Base-by-base conservation (phyloP, 2,113 vertebrate genomes). In the Glaucidium brasilianum region DNA sequence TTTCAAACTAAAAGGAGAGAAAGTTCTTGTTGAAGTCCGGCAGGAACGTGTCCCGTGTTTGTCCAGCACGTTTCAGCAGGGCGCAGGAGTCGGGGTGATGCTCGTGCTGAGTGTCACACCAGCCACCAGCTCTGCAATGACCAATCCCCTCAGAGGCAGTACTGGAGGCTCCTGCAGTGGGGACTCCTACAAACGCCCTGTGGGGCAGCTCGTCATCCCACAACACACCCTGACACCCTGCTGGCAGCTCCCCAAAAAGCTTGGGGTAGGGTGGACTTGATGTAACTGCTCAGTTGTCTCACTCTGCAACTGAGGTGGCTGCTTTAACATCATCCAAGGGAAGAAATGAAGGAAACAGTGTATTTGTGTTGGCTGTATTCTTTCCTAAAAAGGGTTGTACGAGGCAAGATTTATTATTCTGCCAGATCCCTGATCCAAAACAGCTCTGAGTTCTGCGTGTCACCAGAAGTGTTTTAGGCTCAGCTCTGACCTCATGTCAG, bases 1-100 rank as follows among this genome's bases (percentile, higher is more conserved):
- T 96, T 97, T 99, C 99, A 96, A 99, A 98, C 99, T 99, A 94
- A 69, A 95, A 97, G 94, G 74, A 97, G 79, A 97, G 25, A 90
- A 69, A 94, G 39, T 5, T 85, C 39, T 32, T 13, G 49, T 96
- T 90, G 93, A 88, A 95, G 59, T 27, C 53, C 3, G 1, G 9
- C 20, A 88, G 60, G 49, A 91, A 92, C 3, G 1, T 2, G 8
- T 45, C 41, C 64, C 4, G 0, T 3, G 6, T 22, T 75, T 45
- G 6, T 58, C 58, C 35, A 59, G 35, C 6, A 3, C 2, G 5
- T 83, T 87, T 63, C 3, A 2, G 5, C 37, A n/a, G 19, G 64
- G 37, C 19, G 17, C 5, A 14, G 43, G 47, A 7, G 52, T 62
- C 2, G 1, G 27, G 35, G 21, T 2, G 4, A 60, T 19, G 58